Percentiles rank a stretch among this genome's conserved stretches.
phyloP scores from a whole-genome alignment of 1,140 invertebrate genomes.

The Proctacanthus coquilletti region DNA sequence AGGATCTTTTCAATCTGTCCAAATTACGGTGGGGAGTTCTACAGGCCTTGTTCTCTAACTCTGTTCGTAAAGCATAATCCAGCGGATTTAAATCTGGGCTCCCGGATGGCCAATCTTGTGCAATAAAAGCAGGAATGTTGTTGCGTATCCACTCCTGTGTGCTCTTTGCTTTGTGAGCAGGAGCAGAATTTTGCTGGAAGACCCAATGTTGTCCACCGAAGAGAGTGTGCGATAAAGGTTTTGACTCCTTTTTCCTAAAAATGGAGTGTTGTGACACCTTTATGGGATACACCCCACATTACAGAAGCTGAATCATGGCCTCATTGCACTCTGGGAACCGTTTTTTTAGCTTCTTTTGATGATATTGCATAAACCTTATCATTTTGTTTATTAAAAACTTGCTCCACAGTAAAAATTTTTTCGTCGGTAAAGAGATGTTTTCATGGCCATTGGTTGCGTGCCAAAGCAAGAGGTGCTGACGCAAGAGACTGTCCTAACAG shows the following conservation, averaged over 20 bases:
- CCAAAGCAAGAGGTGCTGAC: too few species aligned
- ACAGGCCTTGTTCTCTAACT: too few species aligned
- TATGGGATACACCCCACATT: not conserved
- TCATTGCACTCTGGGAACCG: not conserved
- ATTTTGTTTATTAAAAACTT: too few species aligned
- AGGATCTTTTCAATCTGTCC: too few species aligned
- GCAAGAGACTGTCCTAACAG: too few species aligned
- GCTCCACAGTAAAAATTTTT: not conserved
- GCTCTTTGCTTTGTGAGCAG: not conserved
- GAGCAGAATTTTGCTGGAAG: not conserved
- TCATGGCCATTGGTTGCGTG: too few species aligned
- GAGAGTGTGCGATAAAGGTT: not conserved
- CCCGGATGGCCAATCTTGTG: not conserved
- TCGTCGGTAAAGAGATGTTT: too few species aligned
- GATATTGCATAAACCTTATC: too few species aligned
- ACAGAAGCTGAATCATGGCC: not conserved
- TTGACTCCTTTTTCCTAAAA: not conserved
- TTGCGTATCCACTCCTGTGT: not conserved
- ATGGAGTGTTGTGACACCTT: not conserved
- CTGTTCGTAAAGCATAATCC: too few species aligned
- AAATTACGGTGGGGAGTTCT: too few species aligned
- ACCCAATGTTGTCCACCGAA: not conserved
- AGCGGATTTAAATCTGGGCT: too few species aligned
- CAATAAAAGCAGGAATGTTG: not conserved
- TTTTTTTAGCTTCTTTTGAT: not conserved